phyloP scores from a whole-genome alignment of 2,797 vertebrate genomes.

The Xyrichtys novacula region DNA sequence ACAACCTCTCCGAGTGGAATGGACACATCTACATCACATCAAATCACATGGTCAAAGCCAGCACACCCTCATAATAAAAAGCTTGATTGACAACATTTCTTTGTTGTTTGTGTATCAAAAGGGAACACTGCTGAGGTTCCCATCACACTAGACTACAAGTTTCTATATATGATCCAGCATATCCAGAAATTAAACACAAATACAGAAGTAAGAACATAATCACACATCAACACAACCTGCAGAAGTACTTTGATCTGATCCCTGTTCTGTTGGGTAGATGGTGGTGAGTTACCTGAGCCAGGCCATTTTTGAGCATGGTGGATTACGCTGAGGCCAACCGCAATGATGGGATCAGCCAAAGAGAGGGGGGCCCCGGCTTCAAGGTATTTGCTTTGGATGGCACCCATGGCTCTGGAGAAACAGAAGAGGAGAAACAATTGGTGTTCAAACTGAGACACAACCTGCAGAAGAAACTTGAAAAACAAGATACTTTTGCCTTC shows the following conservation, averaged over 20 bases:
- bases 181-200: not conserved
- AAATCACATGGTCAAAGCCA: constrained; percentile 13
- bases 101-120: not conserved
- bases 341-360: constrained; percentile 54
- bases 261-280: no score
- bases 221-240: no score
- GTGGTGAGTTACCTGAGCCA: constrained; percentile 73
- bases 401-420: constrained; percentile 63
- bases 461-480: not conserved
- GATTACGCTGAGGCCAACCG: constrained; percentile 62
- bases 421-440: constrained; percentile 5
- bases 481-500: not conserved
- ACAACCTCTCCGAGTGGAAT: constrained; percentile 78
- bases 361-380: constrained; percentile 49
- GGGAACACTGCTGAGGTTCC: not conserved
- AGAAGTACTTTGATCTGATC: no score
- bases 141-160: not conserved
- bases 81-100: not conserved
- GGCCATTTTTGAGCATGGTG: constrained; percentile 79
- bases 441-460: not conserved
- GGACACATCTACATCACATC: constrained; percentile 66
- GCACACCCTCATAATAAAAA: not conserved
- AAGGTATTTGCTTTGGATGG: constrained; percentile 66
- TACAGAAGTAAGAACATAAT: no score
- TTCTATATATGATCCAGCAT: not conserved